Percentiles rank a stretch among this genome's conserved stretches.
phyloP scores from a whole-genome alignment of 1,140 invertebrate species.

The Meloidogyne exigua region DNA sequence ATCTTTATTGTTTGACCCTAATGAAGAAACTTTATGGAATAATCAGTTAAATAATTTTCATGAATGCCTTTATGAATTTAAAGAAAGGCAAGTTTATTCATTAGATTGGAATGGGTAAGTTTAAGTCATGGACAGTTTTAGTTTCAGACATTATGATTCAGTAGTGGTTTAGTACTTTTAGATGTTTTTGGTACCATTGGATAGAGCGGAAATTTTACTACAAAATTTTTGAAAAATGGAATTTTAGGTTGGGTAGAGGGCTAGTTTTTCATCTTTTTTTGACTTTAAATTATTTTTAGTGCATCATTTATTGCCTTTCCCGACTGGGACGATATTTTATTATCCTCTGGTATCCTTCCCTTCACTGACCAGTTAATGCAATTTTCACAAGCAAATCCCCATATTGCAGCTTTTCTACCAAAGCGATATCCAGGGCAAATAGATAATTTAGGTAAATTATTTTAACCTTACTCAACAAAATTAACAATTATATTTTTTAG shows the following conservation, averaged over 20 bases:
- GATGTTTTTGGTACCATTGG: too few relatives aligned
- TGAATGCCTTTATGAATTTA: conserved; percentile 43
- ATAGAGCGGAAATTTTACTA: too few relatives aligned
- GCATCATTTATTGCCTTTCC: conserved; percentile 39
- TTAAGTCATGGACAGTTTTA: too few relatives aligned
- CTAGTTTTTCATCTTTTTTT: too few relatives aligned
- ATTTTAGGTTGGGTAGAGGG: too few relatives aligned
- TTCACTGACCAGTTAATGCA: not conserved
- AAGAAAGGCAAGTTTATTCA: conserved; percentile 17
- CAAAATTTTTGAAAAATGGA: too few relatives aligned
- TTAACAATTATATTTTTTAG: not conserved
- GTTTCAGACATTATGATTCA: too few relatives aligned
- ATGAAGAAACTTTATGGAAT: conserved; percentile 36
- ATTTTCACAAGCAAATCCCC: not conserved
- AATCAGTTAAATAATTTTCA: conserved; percentile 39
- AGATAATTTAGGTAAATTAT: not conserved
- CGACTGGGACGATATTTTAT: conserved; percentile 40
- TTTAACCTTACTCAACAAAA: not conserved
- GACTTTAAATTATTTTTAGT: not conserved
- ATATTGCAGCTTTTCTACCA: conserved; percentile 10
- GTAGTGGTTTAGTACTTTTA: too few relatives aligned
- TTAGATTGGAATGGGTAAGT: too few relatives aligned
- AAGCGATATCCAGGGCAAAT: conserved; percentile 22
- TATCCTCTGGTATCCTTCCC: conserved; percentile 9
- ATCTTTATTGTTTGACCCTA: conserved; percentile 28